Evolutionary conservation across 92 coral and sea anemone species (phyloP).

Genomic region (Siderastrea radians): DNA sequence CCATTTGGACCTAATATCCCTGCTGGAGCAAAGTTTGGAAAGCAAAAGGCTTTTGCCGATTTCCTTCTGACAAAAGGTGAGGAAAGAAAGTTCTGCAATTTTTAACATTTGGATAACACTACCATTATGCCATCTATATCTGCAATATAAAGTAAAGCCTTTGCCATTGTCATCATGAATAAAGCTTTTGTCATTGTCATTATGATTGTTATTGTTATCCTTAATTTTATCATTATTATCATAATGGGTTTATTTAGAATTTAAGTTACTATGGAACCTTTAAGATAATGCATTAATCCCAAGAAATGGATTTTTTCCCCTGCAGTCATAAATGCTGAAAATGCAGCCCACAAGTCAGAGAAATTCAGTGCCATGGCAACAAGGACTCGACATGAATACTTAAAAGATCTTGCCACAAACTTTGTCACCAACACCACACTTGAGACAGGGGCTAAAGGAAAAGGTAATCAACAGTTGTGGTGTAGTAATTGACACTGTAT

Average conservation of each 20-base stretch:
- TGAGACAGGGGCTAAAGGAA: slow-evolving; percentile 92
- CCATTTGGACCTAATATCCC: slow-evolving; percentile 99
- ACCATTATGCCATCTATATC: too few species aligned
- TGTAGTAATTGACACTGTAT: not conserved
- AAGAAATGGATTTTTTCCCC: not conserved
- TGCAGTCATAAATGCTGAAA: slow-evolving; percentile 97
- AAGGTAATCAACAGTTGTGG: slow-evolving; percentile 63
- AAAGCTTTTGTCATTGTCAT: too few species aligned
- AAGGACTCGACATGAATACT: slow-evolving; percentile 95
- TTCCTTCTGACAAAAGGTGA: slow-evolving; percentile 94
- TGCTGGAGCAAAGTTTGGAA: slow-evolving; percentile 91
- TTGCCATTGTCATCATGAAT: too few species aligned
- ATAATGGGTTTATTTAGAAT: too few species aligned
- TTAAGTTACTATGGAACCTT: too few species aligned
- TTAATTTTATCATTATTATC: too few species aligned
- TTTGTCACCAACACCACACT: slow-evolving; percentile 88
- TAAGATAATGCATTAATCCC: too few species aligned
- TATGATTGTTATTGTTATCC: too few species aligned
- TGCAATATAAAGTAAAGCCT: too few species aligned
- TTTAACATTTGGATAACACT: not conserved
- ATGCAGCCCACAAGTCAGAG: slow-evolving; percentile 99
- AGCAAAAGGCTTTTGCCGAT: slow-evolving; percentile 90
- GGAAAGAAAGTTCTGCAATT: not conserved
- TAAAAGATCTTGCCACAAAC: slow-evolving; percentile 94
- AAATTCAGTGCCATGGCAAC: slow-evolving; percentile 99